Base-by-base conservation (phyloP, 2,113 vertebrate species). In the Albula glossodonta region DNA sequence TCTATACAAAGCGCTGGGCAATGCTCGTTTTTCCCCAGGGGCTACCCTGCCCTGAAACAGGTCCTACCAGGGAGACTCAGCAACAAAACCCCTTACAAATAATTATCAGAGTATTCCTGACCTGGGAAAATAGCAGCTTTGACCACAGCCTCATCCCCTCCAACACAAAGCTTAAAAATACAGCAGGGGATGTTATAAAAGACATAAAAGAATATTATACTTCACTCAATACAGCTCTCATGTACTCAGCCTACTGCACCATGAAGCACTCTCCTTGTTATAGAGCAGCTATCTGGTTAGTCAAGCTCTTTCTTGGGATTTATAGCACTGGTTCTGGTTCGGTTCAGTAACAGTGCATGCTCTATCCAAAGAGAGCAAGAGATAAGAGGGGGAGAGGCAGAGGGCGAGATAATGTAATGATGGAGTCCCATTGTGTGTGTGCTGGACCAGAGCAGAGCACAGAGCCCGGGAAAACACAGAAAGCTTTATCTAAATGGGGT, bases 381-480 rank as follows among this genome's bases (percentile, higher is more conserved):
- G 70, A 86, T 4, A 19, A 80, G 84, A 79, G 79, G 86, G 53
- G 89, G 89, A 88, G 84, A 87, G 81, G 83, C 86, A 85, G 70
- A 78, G 83, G 87, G 66, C 91, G 90, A 93, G 82, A 86, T 89
- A 89, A 86, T 89, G 87, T 15, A 48, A 77, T 85, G 77, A 88
- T 81, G 82, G 57, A 87, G 86, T 94, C 92, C 89, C 91, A 19
- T 66, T 88, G 74, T 87, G 90, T 85, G 81, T 87, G 88, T 88
- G 89, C 93, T 91, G 89, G 51, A 82, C 85, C 74, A 78, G 83
- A 90, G 89, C 84, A 87, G 85, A 83, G 82, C 81, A 82, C 19
- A 6, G 11, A 82, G 81, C 19, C 51, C 22, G 12, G 80, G 49
- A 79, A 25, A 84, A 63, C 77, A 81, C 82, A 22, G 10, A 80